Evolutionary conservation across 2,113 vertebrate species (phyloP).

Genomic region (Salvelinus alpinus): DNA sequence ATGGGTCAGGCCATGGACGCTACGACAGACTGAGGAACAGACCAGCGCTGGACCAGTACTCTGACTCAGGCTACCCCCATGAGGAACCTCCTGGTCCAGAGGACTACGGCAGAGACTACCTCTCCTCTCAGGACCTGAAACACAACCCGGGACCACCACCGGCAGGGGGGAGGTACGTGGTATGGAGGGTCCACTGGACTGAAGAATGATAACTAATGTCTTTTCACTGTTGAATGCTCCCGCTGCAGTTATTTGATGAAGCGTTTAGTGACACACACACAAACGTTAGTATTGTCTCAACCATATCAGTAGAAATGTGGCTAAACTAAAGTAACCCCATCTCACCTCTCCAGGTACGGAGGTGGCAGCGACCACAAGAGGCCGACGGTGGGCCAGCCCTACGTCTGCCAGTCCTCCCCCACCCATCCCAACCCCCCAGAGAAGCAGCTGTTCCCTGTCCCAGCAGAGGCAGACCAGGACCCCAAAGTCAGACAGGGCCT

Average conservation of each 20-base stretch:
- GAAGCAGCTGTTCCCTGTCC: constrained; percentile 53
- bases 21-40: constrained; percentile 80
- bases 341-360: constrained; percentile 55
- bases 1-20: constrained; percentile 67
- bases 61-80: constrained; percentile 78
- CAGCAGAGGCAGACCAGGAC: constrained; percentile 73
- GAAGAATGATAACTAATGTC: too few species aligned
- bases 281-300: too few species aligned
- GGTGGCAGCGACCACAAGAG: constrained; percentile 68
- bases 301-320: too few species aligned
- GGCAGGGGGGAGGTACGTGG: constrained; percentile 59
- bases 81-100: constrained; percentile 64
- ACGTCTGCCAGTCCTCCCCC: constrained; percentile 85
- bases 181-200: too few species aligned
- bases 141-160: constrained; percentile 75
- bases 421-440: constrained; percentile 78
- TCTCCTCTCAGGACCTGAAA: constrained; percentile 86
- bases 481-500: constrained; percentile 48
- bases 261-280: too few species aligned
- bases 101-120: constrained; percentile 73
- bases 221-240: too few species aligned
- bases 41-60: constrained; percentile 80
- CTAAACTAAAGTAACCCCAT: too few species aligned
- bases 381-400: constrained; percentile 86
- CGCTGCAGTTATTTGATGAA: too few species aligned